A percentile compares a stretch with the other conserved stretches of the same genome.
Conservation (phyloP, 2,797 vertebrate species). For the Girardinus metallicus region DNA sequence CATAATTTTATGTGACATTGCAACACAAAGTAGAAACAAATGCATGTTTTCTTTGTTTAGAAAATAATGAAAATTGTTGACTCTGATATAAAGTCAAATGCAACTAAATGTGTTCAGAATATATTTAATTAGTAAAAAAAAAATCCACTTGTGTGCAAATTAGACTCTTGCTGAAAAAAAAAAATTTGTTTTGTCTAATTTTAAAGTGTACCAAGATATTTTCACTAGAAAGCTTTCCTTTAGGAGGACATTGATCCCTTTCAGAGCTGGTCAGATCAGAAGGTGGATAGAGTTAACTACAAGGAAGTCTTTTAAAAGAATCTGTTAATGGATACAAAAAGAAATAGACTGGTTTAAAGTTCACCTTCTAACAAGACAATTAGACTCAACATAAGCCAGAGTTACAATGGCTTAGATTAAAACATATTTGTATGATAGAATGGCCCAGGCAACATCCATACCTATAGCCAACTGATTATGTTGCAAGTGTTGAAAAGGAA, state of each 20-base stretch:
- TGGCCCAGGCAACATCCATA: not conserved
- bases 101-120: not conserved
- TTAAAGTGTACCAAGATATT: too few species aligned
- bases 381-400: not conserved
- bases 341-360: not conserved
- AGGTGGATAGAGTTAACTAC: not conserved
- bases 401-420: not conserved
- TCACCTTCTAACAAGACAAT: not conserved
- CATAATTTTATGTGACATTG: not conserved
- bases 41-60: not conserved
- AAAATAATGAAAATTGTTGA: not conserved
- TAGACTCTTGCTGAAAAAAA: not conserved
- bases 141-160: not conserved
- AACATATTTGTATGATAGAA: not conserved
- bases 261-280: not conserved
- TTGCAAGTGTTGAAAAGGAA: not conserved
- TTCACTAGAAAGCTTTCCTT: not conserved
- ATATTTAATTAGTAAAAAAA: not conserved
- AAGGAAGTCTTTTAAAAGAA: not conserved
- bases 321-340: not conserved
- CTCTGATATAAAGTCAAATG: not conserved
- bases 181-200: not conserved
- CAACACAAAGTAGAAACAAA: not conserved
- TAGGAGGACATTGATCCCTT: not conserved
- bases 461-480: not conserved